Evolutionary conservation across 2,113 vertebrate species (phyloP).

Genomic region (Anarrhichthys ocellatus): DNA sequence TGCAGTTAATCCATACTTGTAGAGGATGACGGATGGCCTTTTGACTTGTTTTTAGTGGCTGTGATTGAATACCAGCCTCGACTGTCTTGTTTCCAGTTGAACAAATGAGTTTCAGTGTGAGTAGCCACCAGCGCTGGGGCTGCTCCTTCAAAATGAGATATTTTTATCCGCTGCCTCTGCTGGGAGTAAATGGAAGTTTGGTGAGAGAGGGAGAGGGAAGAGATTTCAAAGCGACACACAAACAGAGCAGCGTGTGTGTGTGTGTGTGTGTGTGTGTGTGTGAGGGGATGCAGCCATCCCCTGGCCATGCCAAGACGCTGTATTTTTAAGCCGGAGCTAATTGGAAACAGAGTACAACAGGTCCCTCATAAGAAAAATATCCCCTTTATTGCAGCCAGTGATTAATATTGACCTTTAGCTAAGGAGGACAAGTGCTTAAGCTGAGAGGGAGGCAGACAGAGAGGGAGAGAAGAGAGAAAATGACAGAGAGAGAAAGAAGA

Average conservation of each 20-base stretch:
- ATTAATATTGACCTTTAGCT: conserved; percentile 80
- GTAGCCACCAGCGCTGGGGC: conserved; percentile 45
- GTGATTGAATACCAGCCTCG: conserved; percentile 59
- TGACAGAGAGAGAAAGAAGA: conserved; percentile 33
- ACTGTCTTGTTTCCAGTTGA: conserved; percentile 63
- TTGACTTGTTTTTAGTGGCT: conserved; percentile 59
- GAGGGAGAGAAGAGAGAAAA: conserved; percentile 28
- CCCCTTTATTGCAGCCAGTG: conserved; percentile 68
- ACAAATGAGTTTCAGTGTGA: conserved; percentile 58
- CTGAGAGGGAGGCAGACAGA: conserved; percentile 35
- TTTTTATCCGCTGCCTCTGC: conserved; percentile 65
- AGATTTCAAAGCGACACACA: conserved; percentile 19
- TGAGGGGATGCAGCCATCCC: conserved; percentile 4
- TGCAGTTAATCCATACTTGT: conserved; percentile 58
- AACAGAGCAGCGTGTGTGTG: not conserved
- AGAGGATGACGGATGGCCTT: conserved; percentile 53
- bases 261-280: conserved; percentile 1
- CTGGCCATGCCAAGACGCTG: conserved; percentile 31
- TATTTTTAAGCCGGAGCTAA: conserved; percentile 51
- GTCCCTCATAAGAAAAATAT: conserved; percentile 71
- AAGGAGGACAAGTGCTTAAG: conserved; percentile 61
- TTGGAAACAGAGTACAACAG: conserved; percentile 65
- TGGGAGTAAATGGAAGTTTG: conserved; percentile 51
- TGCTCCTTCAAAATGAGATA: conserved; percentile 45
- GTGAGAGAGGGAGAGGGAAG: conserved; percentile 15